Evolutionary conservation across 2,797 vertebrate genomes (phyloP), one percentile per base, ranked within the genome.

Genomic region (Chrosomus eos): DNA sequence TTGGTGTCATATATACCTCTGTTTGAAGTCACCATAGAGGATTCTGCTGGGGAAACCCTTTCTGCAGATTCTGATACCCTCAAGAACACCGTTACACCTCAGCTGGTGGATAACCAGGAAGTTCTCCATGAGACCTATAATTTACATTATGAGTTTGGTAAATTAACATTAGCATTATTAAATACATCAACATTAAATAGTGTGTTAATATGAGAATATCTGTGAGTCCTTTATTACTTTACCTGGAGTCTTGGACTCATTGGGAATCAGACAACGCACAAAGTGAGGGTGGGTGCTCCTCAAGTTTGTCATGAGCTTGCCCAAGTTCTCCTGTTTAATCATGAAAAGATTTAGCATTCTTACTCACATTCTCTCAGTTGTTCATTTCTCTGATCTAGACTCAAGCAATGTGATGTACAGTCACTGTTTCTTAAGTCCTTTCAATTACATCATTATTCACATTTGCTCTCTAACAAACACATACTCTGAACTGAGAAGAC

Each of bases 171-270:
- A 13, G 11, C n/a, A 13, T 60, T 60, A 14, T 60, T 60, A 14
- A 26, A 26, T 14, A 26, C 4, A 60, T 62, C 16, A 7, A 53
- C 21, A 70, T 53, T 18, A 9, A 33, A 43, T 43, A 7, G 6
- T 53, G 5, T 28, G 3, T 26, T 45, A 23, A 62, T 21, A 18
- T 31, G 11, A 64, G 1, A 43, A n/a, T 36, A 13, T 5, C 1
- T 72, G 53, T 38, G 1, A 66, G 3, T 0, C 16, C 1, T 8
- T 51, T 8, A 73, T 14, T 10, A 19, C 26, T 66, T 86, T 95
- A 97, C 97, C 97, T 90, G 97, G 97, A 87, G 95, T 96, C 93
- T 97, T 97, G 0, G 96, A 95, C 91, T 98, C 97, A 90, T 98
- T 98, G 80, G 97, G 97, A 82, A 98, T 98, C 91, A 98, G 89